Percentiles rank a stretch among this genome's conserved stretches.
Evolutionary conservation across 2,113 vertebrate genomes (phyloP).

Genomic region (Pao palembangensis): DNA sequence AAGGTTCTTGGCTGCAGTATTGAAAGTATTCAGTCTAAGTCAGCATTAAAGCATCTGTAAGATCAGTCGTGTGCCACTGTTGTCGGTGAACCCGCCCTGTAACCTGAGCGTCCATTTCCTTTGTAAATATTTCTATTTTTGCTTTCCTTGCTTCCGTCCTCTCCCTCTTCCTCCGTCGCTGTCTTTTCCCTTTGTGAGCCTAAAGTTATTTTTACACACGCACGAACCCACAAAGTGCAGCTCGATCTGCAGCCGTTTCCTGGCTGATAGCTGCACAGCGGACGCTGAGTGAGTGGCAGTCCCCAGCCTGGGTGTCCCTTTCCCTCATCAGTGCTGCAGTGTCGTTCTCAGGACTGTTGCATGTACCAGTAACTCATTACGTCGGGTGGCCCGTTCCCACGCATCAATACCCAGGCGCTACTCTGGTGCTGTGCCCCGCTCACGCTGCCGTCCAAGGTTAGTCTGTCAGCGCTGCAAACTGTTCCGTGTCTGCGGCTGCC

Average conservation of each 20-base stretch:
- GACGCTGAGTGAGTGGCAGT: background rate
- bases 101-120: background rate
- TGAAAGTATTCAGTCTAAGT: too few relatives aligned
- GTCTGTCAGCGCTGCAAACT: background rate
- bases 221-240: background rate
- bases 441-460: conserved; percentile 1
- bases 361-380: too few relatives aligned
- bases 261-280: conserved; percentile 2
- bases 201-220: conserved; percentile 8
- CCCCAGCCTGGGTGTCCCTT: background rate
- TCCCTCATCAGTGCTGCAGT: background rate
- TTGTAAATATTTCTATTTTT: conserved; percentile 3
- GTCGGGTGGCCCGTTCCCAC: too few relatives aligned
- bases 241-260: conserved; percentile 20
- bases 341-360: background rate
- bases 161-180: background rate
- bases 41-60: background rate
- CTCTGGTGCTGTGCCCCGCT: background rate
- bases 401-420: too few relatives aligned
- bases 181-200: conserved; percentile 6
- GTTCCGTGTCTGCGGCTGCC: conserved; percentile 2
- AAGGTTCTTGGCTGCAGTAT: too few relatives aligned
- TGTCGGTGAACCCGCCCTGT: background rate
- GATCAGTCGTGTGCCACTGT: background rate
- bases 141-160: conserved; percentile 8